These are phyloP conservation scores for Drosophila willistoni DNA, from an alignment of 1,140 invertebrate species.

Conservation along the genomic window DNA sequence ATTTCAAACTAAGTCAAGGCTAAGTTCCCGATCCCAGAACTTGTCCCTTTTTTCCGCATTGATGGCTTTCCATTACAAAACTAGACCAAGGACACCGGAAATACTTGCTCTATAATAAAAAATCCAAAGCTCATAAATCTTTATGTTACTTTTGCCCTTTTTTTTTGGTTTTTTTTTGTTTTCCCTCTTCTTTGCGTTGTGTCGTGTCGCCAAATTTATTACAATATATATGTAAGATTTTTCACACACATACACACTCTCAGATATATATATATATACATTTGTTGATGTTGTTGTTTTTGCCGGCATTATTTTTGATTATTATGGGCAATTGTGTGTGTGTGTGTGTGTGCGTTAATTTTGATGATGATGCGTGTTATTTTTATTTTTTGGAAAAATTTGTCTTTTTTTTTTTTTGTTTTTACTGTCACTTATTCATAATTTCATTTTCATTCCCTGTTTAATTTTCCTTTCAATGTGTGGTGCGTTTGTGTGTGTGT, in stretches of 20 bases:
- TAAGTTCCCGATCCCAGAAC: conserved; percentile 32
- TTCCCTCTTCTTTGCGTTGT: background rate
- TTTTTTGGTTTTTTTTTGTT: background rate
- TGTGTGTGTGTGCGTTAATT: conserved; percentile 2
- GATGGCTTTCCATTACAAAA: conserved; percentile 44
- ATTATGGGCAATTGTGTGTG: conserved; percentile 40
- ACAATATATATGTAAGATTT: conserved; percentile 1
- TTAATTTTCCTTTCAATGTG: background rate
- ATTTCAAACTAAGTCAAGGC: conserved; percentile 40
- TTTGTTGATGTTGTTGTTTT: conserved; percentile 34
- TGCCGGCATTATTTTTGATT: conserved; percentile 67
- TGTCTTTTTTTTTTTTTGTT: conserved; percentile 28
- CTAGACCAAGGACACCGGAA: conserved; percentile 64
- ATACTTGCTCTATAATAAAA: conserved; percentile 62
- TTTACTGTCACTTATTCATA: conserved; percentile 58
- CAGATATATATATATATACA: conserved; percentile 12
- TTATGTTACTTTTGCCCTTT: conserved; percentile 26
- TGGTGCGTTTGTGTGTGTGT: conserved; percentile 16
- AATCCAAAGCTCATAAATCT: conserved; percentile 62
- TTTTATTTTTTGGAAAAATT: conserved; percentile 10
- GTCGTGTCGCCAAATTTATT: conserved; percentile 23
- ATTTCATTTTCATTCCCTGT: conserved; percentile 25
- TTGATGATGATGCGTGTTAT: conserved; percentile 12
- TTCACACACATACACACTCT: background rate
- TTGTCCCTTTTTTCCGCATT: conserved; percentile 31